Percentiles rank a stretch among this genome's conserved stretches.
These are phyloP conservation scores for Geophilus truncorum DNA, from an alignment of 2,888 invertebrate species.

Conservation along the genomic window DNA sequence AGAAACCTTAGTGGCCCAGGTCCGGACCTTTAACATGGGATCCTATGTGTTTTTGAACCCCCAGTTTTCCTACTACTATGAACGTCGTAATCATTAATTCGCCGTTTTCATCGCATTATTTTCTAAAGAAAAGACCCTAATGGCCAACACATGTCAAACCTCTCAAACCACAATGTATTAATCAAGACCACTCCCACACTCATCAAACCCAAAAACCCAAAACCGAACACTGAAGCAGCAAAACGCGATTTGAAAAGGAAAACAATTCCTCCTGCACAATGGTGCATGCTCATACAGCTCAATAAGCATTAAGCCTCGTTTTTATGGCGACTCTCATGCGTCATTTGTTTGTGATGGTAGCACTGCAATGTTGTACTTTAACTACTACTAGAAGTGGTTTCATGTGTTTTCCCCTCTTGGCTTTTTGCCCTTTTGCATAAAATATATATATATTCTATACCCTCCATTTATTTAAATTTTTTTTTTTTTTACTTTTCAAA, in stretches of 20 bases:
- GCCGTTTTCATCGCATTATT: too few species aligned
- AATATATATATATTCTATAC: too few species aligned
- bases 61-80: too few species aligned
- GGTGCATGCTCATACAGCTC: constrained; percentile 10
- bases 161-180: neutral
- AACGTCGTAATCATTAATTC: too few species aligned
- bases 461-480: too few species aligned
- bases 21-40: too few species aligned
- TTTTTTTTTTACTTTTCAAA: too few species aligned
- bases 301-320: neutral
- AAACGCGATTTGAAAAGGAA: neutral
- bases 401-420: neutral
- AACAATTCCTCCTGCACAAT: neutral
- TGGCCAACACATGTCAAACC: neutral
- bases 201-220: constrained; percentile 1
- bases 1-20: too few species aligned
- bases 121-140: too few species aligned
- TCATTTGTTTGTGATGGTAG: constrained; percentile 5
- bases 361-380: neutral
- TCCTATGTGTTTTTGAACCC: too few species aligned
- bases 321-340: neutral
- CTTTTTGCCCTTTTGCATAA: constrained; percentile 17
- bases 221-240: neutral
- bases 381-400: constrained; percentile 12
- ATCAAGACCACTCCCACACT: neutral